Conservation (phyloP, 2,797 vertebrate species). For the Hozukius guyotensis region DNA sequence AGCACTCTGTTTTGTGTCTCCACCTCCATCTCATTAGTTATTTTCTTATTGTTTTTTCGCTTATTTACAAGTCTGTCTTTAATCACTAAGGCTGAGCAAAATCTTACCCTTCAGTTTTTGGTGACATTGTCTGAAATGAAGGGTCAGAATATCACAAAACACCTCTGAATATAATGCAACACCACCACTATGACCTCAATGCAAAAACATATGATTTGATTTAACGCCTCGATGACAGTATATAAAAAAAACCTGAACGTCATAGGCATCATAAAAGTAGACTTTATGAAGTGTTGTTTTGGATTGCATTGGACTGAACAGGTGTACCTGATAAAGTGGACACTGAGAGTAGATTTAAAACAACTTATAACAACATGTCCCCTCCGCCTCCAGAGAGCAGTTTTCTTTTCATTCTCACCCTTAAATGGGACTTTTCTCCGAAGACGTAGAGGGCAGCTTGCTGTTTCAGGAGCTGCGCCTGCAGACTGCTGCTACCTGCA, state of each 20-base stretch:
- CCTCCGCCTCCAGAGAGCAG: background rate
- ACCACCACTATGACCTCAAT: background rate
- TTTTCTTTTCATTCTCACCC: conserved; percentile 80
- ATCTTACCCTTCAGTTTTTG: background rate
- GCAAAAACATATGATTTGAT: background rate
- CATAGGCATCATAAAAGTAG: background rate
- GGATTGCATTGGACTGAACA: background rate
- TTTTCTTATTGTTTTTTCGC: background rate
- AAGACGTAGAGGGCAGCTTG: conserved; percentile 96
- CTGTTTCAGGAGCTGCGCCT: conserved; percentile 91
- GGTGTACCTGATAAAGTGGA: background rate
- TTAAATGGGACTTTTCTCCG: conserved; percentile 97
- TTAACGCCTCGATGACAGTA: background rate
- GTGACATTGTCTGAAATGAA: background rate
- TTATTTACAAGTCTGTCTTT: background rate
- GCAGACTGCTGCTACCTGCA: conserved; percentile 86
- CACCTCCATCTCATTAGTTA: background rate
- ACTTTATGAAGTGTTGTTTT: background rate
- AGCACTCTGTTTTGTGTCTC: background rate
- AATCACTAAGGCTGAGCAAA: background rate
- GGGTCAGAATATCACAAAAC: background rate
- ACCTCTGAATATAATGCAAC: background rate
- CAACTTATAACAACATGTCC: background rate
- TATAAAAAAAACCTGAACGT: background rate
- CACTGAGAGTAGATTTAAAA: background rate